Percentiles rank a stretch among this genome's conserved stretches.
These are phyloP conservation scores for Drosophila yakuba DNA, from an alignment of 1,140 invertebrate species.

Conservation along the genomic window DNA sequence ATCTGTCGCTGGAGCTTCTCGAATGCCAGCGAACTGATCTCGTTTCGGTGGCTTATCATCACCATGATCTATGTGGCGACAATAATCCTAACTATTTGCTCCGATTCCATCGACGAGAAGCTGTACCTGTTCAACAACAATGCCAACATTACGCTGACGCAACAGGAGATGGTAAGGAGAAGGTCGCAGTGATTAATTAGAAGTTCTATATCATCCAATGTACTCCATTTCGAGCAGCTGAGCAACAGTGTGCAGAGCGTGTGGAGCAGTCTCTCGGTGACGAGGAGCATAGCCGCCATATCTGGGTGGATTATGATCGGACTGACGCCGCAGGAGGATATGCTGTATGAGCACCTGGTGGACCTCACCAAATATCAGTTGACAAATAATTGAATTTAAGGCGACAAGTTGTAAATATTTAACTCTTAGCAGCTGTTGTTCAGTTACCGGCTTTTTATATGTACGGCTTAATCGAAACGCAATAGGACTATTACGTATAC, in stretches of 20 bases:
- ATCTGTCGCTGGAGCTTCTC: slow-evolving; percentile 82
- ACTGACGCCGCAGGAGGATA: slow-evolving; percentile 78
- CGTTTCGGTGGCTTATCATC: slow-evolving; percentile 84
- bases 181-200: no score
- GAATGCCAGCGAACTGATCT: slow-evolving; percentile 81
- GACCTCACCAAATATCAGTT: slow-evolving; percentile 84
- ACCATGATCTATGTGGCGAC: slow-evolving; percentile 84
- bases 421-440: slow-evolving; percentile 70
- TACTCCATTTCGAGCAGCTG: slow-evolving; percentile 37
- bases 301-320: slow-evolving; percentile 84
- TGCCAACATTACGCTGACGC: slow-evolving; percentile 76
- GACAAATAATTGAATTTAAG: slow-evolving; percentile 84
- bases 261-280: slow-evolving; percentile 82
- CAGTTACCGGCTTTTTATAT: slow-evolving; percentile 80
- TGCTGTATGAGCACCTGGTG: slow-evolving; percentile 82
- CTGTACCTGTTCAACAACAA: slow-evolving; percentile 78
- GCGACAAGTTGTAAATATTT: slow-evolving; percentile 41
- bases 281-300: slow-evolving; percentile 82
- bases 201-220: background rate
- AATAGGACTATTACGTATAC: slow-evolving; percentile 56
- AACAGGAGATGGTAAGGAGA: slow-evolving; percentile 81
- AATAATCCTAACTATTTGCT: slow-evolving; percentile 84
- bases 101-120: slow-evolving; percentile 82
- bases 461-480: slow-evolving; percentile 57
- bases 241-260: slow-evolving; percentile 77